Evolutionary conservation across 2,888 invertebrate species (phyloP), one percentile per base, ranked within the genome.

Genomic region (Caenorhabditis sp.): DNA sequence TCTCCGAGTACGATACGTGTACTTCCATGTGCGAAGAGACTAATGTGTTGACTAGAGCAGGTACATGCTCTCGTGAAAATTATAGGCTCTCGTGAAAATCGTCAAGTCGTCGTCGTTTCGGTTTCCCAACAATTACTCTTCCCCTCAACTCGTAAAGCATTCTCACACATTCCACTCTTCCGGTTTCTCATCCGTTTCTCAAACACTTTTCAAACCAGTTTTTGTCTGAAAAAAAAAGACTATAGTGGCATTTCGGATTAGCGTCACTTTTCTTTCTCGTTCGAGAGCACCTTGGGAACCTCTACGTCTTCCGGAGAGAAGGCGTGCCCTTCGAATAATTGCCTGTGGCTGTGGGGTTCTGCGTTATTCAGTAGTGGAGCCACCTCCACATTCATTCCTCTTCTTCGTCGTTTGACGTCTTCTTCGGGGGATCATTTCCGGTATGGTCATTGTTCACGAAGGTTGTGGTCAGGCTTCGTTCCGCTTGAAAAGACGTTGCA

Each of bases 1-100:
- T 90, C 84, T 88, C 89, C 22, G 84, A 87, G 44, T 85, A 89
- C 54, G 75, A 83, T n/a, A 89, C 90, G 10, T 91, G 91, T 74
- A 84, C 87, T 35, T 49, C 82, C 7, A 90, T 91, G 90, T 91
- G 91, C 64, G 90, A 90, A 47, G 88, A 88, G 59, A 89, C 90
- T 14, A 86, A 89, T 73, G 88, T 91, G 3, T 64, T 90, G 22
- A 86, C 87, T 6, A 75, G 91, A 85, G 89, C 90, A 24, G 87
- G 91, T 91, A n/a, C n/a, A 26, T 22, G 7, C 35, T 14, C 5
- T 38, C 6, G 12, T 38, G 6, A 2, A 38, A 47, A 35, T 31
- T 26, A 31, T 63, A 26, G 35, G 7, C 35, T 14, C 5, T 38
- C 6, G 12, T 38, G 6, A 2, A 38, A 47, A 35, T 31, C 38